These are phyloP conservation scores for Drosophila helvetica DNA, from an alignment of 2,888 invertebrate genomes.

Conservation along the genomic window DNA sequence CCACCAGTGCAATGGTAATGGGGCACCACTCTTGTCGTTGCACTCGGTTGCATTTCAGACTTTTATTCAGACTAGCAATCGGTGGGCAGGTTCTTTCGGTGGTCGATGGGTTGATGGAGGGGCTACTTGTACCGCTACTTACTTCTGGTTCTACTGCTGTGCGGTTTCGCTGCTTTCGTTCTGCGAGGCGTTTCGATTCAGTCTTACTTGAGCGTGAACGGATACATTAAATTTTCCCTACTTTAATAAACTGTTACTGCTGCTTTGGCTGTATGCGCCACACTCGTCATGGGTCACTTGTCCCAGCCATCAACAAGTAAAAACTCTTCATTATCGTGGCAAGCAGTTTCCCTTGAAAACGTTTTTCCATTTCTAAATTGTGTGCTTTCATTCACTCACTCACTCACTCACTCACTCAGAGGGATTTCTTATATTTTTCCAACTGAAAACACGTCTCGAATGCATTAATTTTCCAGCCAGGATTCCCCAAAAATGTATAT, in stretches of 20 bases:
- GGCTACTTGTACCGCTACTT: slow-evolving; percentile 34
- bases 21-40: slow-evolving; percentile 48
- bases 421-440: background rate
- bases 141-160: slow-evolving; percentile 57
- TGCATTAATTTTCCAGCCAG: background rate
- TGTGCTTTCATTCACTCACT: background rate
- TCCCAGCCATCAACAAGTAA: slow-evolving; percentile 67
- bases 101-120: slow-evolving; percentile 32
- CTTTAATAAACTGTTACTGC: slow-evolving; percentile 61
- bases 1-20: slow-evolving; percentile 12
- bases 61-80: slow-evolving; percentile 26
- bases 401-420: background rate
- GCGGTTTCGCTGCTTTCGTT: slow-evolving; percentile 45
- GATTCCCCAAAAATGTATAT: background rate
- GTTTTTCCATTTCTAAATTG: slow-evolving; percentile 51
- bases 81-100: slow-evolving; percentile 29
- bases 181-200: slow-evolving; percentile 63
- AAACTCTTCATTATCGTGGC: slow-evolving; percentile 71
- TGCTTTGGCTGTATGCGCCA: slow-evolving; percentile 37
- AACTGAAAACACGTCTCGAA: background rate
- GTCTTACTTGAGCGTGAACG: slow-evolving; percentile 78
- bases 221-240: slow-evolving; percentile 71
- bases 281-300: slow-evolving; percentile 53
- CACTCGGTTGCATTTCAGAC: slow-evolving; percentile 58
- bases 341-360: slow-evolving; percentile 57